Evolutionary conservation across 1,140 invertebrate species (phyloP).

Genomic region (Drosophila bocki): DNA sequence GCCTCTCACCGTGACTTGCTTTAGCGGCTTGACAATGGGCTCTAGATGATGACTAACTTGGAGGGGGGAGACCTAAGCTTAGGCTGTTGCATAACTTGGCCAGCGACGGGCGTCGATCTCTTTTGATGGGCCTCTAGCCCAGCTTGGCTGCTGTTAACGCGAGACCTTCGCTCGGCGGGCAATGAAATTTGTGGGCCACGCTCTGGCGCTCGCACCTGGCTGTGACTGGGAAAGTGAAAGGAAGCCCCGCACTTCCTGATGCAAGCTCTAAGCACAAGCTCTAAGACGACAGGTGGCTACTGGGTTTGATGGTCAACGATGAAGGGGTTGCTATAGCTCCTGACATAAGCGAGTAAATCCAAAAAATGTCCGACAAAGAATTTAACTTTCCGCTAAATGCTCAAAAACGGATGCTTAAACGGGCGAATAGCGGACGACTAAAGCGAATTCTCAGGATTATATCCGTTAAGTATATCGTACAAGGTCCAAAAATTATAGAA

Average conservation of each 20-base stretch:
- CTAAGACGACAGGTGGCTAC: conserved; percentile 17
- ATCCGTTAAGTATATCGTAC: too few relatives aligned
- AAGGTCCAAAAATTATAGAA: too few relatives aligned
- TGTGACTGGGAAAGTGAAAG: conserved; percentile 76
- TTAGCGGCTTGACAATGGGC: neutral
- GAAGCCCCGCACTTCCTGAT: conserved; percentile 77
- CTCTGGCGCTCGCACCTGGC: conserved; percentile 48
- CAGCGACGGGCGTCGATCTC: conserved; percentile 36
- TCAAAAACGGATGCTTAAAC: too few relatives aligned
- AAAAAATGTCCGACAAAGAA: too few relatives aligned
- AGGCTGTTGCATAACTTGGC: conserved; percentile 29
- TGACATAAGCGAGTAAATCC: too few relatives aligned
- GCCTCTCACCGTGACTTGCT: conserved; percentile 51
- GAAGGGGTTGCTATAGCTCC: neutral
- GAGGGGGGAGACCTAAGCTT: neutral
- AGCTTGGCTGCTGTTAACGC: conserved; percentile 1
- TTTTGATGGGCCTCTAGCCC: conserved; percentile 38
- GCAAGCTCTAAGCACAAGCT: conserved; percentile 15
- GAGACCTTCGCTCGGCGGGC: conserved; percentile 65
- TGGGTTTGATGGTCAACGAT: conserved; percentile 35
- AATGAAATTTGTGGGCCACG: conserved; percentile 63
- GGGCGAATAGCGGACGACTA: too few relatives aligned
- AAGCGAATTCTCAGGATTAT: too few relatives aligned
- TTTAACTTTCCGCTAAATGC: too few relatives aligned
- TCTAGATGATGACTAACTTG: conserved; percentile 2